Conservation (phyloP, 2,113 vertebrate genomes). For the Aix galericulata region DNA sequence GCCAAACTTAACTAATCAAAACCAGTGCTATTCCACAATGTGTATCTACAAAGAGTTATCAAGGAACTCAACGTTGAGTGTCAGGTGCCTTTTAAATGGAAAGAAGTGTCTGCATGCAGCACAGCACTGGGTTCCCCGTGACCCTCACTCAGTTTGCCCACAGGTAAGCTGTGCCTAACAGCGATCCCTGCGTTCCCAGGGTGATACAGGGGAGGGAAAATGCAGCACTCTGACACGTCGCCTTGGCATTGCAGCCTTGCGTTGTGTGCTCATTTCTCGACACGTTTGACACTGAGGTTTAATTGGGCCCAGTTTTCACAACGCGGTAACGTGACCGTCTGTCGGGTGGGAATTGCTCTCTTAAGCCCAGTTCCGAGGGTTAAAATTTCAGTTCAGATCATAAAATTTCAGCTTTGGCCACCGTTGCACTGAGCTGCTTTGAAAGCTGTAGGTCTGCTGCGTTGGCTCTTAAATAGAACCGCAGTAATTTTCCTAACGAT, state of each 20-base stretch:
- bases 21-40: accelerated
- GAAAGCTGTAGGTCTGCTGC: neutral
- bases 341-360: accelerated
- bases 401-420: neutral
- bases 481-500: neutral
- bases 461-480: neutral
- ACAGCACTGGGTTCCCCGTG: neutral
- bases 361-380: neutral
- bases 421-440: accelerated
- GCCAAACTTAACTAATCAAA: neutral
- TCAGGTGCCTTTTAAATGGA: neutral
- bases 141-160: accelerated
- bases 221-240: neutral
- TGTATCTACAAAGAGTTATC: neutral
- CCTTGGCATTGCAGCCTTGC: neutral
- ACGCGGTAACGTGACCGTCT: neutral
- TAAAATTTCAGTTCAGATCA: neutral
- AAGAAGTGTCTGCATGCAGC: neutral
- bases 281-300: neutral
- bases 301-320: neutral
- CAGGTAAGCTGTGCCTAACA: too few relatives aligned
- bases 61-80: neutral
- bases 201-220: neutral
- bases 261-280: neutral
- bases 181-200: neutral